Base-by-base conservation (phyloP, 2,113 vertebrate genomes). In the Apeltes quadracus region DNA sequence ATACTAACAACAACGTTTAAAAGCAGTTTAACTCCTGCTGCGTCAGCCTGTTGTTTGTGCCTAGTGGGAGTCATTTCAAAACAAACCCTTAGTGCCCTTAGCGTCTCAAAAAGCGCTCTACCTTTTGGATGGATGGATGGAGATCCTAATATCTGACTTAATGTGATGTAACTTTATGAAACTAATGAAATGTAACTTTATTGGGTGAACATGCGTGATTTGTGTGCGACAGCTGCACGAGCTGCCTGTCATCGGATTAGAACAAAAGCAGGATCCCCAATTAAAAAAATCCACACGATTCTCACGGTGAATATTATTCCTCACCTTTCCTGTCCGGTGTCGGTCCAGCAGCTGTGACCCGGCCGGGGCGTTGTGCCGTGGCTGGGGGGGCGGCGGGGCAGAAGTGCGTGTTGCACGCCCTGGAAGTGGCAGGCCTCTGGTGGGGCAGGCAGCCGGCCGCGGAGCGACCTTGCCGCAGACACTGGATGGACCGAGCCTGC, bases 321-420 rank as follows among this genome's bases (percentile, higher is more conserved):
- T 67, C 16, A 2, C 57, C 22, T 76, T 83, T 79, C 90, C 91
- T 88, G 88, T 87, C 90, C 22, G 20, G 36, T 11, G 76, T 50
- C 0, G 73, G 43, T 34, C 73, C 85, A 46, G 77, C 70, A 61
- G 71, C 75, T 39, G 75, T 58, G 76, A 84, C 69, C 66, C 76
- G 72, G 48, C 78, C 20, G 0, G 69, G 79, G 27, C 78, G 79
- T 4, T 78, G 87, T 43, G 69, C 68, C 0, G 63, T 81, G 25
- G 54, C 64, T 0, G 58, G 84, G 58, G 69, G 62, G 29, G 87
- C 90, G 2, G 93, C 84, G 0, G 96, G 94, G 82, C 98, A 99
- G 88, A 99, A 99, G 86, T 96, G 95, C 6, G 96, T 99, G 72
- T 98, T 97, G 87, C 98, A 99, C 1, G 97, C 97, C 86, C 92